Evolutionary conservation across 1,140 invertebrate species (phyloP), one percentile per base, ranked within the genome.

Genomic region (Acromyrmex heyeri): DNA sequence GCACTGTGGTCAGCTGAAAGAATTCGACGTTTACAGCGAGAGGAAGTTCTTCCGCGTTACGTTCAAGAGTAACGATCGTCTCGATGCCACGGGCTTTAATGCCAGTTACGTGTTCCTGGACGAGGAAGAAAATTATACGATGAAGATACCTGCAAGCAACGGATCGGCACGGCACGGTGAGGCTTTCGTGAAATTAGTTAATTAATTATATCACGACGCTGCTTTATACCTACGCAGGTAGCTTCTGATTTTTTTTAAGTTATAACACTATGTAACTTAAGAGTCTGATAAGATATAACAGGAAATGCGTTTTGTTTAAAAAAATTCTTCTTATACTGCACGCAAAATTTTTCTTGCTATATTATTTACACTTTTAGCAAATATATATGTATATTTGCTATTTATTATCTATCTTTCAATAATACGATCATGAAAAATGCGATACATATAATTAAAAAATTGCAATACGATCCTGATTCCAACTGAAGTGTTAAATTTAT

Each of bases 11-110:
- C 97, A 97, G 91, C 95, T 97, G 92, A 97, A 97, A 87, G 97
- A 97, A 90, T 97, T 98, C 92, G 96, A 97, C 90, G 97, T 99
- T 55, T 97, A 97, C 87, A 99, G 98, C 16, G 99, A 99, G 92
- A 96, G 97, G 61, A 97, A 97, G 89, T 99, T 99, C 95, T 99
- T 99, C 95, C 96, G 99, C 89, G 98, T 99, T 16, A 98, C 98
- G 7, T 99, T 99, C 95, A 96, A 97, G 91, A 99, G 98, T 5
- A 99, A 99, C 94, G 98, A 99, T 93, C 96, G 98, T 69, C 97
- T 99, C 83, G 99, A 99, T 93, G 98, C 97, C 6, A 98, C 97
- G 53, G 99, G 99, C 65, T 99, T 99, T 94, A 97, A 98, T 92
- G 99, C 98, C 0, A 97, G 97, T 85, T 99, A 98, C 95, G 97